These are phyloP conservation scores for Drosophila conformis DNA, from an alignment of 2,888 invertebrate species.

Conservation along the genomic window DNA sequence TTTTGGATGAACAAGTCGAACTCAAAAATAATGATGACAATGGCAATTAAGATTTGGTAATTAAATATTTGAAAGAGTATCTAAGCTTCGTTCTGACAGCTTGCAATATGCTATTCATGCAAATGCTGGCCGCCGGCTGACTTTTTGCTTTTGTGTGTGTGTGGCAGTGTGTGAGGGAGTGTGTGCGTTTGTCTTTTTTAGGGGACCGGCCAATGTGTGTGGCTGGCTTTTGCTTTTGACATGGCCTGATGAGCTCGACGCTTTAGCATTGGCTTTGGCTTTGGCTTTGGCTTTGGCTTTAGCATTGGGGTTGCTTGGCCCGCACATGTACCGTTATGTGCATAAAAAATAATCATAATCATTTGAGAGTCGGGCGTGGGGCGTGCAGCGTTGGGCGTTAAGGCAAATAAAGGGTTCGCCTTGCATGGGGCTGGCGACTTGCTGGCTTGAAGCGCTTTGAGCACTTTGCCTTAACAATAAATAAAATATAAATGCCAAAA, in stretches of 20 bases:
- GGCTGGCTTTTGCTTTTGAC: constrained; percentile 59
- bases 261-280: constrained; percentile 35
- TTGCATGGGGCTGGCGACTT: constrained; percentile 7
- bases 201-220: constrained; percentile 17
- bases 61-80: constrained; percentile 8
- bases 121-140: constrained; percentile 30
- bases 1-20: no score
- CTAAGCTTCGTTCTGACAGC: background rate
- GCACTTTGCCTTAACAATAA: constrained; percentile 63
- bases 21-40: no score
- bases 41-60: background rate
- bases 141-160: constrained; percentile 5
- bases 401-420: constrained; percentile 56
- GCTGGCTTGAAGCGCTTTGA: constrained; percentile 60
- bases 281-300: constrained; percentile 27
- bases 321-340: constrained; percentile 66
- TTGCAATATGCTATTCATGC: constrained; percentile 8
- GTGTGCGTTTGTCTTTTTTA: constrained; percentile 26
- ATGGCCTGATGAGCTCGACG: constrained; percentile 60
- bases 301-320: constrained; percentile 40
- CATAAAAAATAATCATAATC: constrained; percentile 80
- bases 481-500: constrained; percentile 57
- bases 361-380: constrained; percentile 70
- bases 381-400: constrained; percentile 18
- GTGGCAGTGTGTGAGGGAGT: background rate